Evolutionary conservation across 2,797 vertebrate species (phyloP).

Genomic region (Xenopus petersii): DNA sequence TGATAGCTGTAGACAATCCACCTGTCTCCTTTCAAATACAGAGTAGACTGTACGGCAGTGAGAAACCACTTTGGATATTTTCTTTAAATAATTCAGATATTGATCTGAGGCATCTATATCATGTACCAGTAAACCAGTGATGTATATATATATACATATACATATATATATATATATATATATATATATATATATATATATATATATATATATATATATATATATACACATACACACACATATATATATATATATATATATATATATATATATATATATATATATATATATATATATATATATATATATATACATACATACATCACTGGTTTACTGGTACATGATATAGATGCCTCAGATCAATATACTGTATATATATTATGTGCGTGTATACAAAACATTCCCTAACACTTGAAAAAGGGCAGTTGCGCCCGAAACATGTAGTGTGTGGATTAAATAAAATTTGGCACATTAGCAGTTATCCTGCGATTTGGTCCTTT

Average conservation of each 20-base stretch:
- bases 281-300: too few relatives aligned
- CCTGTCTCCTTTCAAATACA: constrained; percentile 85
- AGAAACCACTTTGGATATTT: constrained; percentile 81
- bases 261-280: too few relatives aligned
- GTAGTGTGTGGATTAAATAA: too few relatives aligned
- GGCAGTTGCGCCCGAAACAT: too few relatives aligned
- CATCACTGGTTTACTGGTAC: neutral
- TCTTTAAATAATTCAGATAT: constrained; percentile 98
- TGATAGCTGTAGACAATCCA: constrained; percentile 74
- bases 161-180: neutral
- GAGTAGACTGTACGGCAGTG: constrained; percentile 82
- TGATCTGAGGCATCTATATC: constrained; percentile 79
- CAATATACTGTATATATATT: constrained; percentile 77
- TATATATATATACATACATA: neutral
- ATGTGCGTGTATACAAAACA: constrained; percentile 9
- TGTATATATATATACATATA: neutral
- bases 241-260: too few relatives aligned
- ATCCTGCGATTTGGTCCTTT: too few relatives aligned
- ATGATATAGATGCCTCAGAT: constrained; percentile 74
- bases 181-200: constrained; percentile 29
- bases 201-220: too few relatives aligned
- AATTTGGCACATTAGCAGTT: too few relatives aligned
- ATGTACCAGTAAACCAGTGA: neutral
- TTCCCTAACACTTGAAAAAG: too few relatives aligned
- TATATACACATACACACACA: too few relatives aligned